Evolutionary conservation across 2,113 vertebrate species (phyloP).

Genomic region (Nesospiza acunhae): DNA sequence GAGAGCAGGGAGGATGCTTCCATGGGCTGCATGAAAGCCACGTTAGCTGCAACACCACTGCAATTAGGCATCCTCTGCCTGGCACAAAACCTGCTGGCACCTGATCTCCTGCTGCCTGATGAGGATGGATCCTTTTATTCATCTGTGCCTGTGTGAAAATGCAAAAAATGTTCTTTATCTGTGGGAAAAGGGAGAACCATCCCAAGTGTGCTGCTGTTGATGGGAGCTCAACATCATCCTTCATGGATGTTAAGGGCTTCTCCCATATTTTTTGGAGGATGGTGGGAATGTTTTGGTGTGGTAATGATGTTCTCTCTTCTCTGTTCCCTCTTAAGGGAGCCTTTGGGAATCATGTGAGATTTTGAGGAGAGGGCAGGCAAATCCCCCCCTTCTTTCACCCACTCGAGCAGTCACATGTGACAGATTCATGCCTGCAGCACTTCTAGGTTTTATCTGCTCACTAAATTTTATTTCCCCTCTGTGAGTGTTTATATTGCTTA

Average conservation of each 20-base stretch:
- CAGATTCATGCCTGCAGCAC: slow-evolving; percentile 41
- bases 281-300: background rate
- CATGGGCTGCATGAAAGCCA: background rate
- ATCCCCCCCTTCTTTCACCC: background rate
- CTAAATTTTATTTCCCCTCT: slow-evolving; percentile 62
- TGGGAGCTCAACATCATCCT: background rate
- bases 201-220: background rate
- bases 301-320: background rate
- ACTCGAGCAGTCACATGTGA: background rate
- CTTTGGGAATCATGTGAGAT: background rate
- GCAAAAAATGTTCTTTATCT: background rate
- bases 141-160: background rate
- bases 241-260: background rate
- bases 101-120: background rate
- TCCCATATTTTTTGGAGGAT: background rate
- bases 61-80: background rate
- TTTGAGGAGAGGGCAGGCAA: background rate
- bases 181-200: background rate
- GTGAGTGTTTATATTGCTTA: slow-evolving; percentile 57
- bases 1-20: background rate
- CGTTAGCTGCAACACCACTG: background rate
- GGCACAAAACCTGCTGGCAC: background rate
- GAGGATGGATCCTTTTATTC: background rate
- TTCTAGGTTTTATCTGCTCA: slow-evolving; percentile 53
- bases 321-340: background rate